Base-by-base conservation (phyloP, 2,797 vertebrate genomes). In the Esox lucius region DNA sequence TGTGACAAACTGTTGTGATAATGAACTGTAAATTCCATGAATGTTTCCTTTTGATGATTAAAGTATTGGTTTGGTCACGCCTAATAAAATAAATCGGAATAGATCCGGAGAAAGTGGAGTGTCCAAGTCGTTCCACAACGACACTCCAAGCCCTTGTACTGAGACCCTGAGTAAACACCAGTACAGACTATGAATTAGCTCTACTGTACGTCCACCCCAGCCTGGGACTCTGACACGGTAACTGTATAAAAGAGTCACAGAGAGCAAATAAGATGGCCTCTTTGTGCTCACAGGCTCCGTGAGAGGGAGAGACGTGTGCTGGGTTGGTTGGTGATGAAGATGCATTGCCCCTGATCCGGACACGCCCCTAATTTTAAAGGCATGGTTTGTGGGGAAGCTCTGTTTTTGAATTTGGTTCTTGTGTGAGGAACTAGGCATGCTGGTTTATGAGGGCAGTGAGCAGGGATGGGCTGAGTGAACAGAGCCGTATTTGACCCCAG, bases 401-500 rank as follows among this genome's bases (percentile, higher is more conserved):
- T 81, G 69, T 62, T 77, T 71, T 68, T 68, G 35, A 68, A 71
- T 74, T 73, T 12, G 79, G 77, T 77, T 75, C 69, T 71, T 68
- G 72, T 70, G 66, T 86, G 85, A 87, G 77, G 81, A 82, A 85
- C 79, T 68, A 83, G 81, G 85, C 79, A 85, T 74, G 81, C 78
- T 72, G 72, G 83, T 84, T 78, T 85, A 83, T 70, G 79, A 87
- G 85, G 83, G 84, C 81, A 85, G 85, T 17, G 70, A 66, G 79
- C 80, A 56, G 80, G 74, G 74, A 56, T 81, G 31, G 85, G 70
- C 65, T 71, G 56, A 69, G 69, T 5, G 68, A 87, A 85, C 87
- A 89, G 82, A 88, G 84, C 71, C 80, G 73, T 76, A 85, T 85
- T 89, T 84, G 62, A 28, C 62, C 15, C 86, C 78, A 78, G 77